Base-by-base conservation (phyloP, 2,113 vertebrate species). In the Garra rufa region DNA sequence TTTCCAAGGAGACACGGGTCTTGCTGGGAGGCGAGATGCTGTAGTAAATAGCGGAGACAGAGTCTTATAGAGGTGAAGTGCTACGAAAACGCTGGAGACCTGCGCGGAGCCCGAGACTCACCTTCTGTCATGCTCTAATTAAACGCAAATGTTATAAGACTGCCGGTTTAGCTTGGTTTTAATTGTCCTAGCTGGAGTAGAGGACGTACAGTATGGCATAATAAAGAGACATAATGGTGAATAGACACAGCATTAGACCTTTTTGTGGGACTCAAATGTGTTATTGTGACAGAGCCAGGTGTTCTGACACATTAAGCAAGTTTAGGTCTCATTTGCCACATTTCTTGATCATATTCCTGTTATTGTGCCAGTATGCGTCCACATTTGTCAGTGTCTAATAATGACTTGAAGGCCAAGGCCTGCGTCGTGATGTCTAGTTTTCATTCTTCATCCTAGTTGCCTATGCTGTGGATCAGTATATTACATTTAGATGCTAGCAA, bases 1-100 rank as follows among this genome's bases (percentile, higher is more conserved):
- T 90, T 89, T 86, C 90, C 87, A 87, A 88, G 88, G 90, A 87
- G 87, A 90, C 88, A 65, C 38, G 28, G 83, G 81, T 85, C 46
- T 84, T 59, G 70, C 48, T 86, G 34, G n/a, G 78, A 83, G 61
- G 76, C 65, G 71, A 77, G 69, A 65, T 65, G 76, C 84, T 75
- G 77, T 78, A 85, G 83, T 85, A 85, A 85, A 85, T 70, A 71
- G 76, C n/a, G n/a, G 69, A 63, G 67, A 59, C 75, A 67, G 69
- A 76, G 59, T 85, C 34, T 52, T 76, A 26, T 67, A 38, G 46
- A 52, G 57, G 43, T 76, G 78, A 82, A 82, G 80, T 70, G 46
- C 80, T 70, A 41, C 48, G 80, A 70, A 81, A 80, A 59, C 61
- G 13, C 21, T 26, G 13, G 43, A 80, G 59, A 46, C 77, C 77